A percentile compares a stretch with the other conserved stretches of the same genome.
Evolutionary conservation across 2,888 invertebrate genomes (phyloP).

Genomic region (Drosophila trichaetosa): DNA sequence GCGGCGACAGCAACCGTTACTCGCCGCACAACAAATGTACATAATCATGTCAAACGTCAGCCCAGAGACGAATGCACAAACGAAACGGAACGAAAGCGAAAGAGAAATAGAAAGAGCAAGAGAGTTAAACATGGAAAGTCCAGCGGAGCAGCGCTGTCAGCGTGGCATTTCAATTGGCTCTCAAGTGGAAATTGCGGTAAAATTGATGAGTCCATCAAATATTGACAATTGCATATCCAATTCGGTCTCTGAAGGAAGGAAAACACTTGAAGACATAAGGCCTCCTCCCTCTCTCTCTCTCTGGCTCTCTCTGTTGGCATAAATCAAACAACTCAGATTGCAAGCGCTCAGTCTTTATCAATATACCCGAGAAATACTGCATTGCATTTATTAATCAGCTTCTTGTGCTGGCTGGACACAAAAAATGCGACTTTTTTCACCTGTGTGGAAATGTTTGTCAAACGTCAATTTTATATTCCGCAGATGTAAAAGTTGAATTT

Average conservation of each 20-base stretch:
- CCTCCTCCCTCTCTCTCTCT: not conserved
- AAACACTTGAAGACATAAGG: conserved; percentile 13
- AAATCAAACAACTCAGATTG: conserved; percentile 6
- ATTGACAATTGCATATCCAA: conserved; percentile 79
- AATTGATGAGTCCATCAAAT: conserved; percentile 79
- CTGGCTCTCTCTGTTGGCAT: not conserved
- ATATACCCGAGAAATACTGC: not conserved
- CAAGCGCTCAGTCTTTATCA: conserved; percentile 1
- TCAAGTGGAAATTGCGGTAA: conserved; percentile 44
- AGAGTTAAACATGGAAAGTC: not conserved
- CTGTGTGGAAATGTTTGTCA: not conserved
- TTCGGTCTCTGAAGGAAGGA: conserved; percentile 28
- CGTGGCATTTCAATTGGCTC: conserved; percentile 70
- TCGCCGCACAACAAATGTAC: conserved; percentile 69
- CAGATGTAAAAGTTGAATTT: not conserved
- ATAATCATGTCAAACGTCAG: conserved; percentile 80
- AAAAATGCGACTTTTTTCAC: conserved; percentile 1
- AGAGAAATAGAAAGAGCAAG: not conserved
- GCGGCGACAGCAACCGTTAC: conserved; percentile 43
- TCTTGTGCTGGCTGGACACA: not conserved
- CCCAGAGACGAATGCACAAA: conserved; percentile 51
- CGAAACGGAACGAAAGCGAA: not conserved
- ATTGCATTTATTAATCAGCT: not conserved
- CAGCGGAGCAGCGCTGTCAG: conserved; percentile 32
- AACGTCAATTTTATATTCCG: not conserved